Evolutionary conservation across 2,797 vertebrate species (phyloP), one percentile per base, ranked within the genome.

Genomic region (Taenioides sp.): DNA sequence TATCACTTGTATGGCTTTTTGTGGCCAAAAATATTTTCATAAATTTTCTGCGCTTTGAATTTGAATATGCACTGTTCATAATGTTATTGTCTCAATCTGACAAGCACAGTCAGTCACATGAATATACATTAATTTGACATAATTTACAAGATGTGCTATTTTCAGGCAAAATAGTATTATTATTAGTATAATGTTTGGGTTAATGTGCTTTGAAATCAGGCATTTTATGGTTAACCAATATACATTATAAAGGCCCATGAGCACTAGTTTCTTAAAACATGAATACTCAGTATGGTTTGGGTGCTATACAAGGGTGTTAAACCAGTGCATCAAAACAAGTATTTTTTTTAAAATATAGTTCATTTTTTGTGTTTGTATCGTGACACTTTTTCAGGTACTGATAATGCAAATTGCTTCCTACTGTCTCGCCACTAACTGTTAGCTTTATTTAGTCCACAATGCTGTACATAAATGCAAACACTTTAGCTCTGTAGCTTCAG

Each of bases 401-500:
- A 52, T 20, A 52, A 20, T 18, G 50, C 18, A 52, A 52, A 52
- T 18, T 4, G 20, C 49, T 50, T 16, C 14, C 14, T 49, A 49
- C 18, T 7, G 49, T 50, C 49, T 50, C 16, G 57, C 27, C 23
- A 59, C 17, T 25, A 28, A 27, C 0, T 62, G 55, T 58, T 58
- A 77, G 60, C 76, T 80, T 78, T 23, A 27, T 77, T 62, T 20
- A 63, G 60, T 4, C 20, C 18, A 62, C 2, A 62, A 62, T 2
- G 20, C 18, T 20, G 60, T 62, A 20, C 60, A 59, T 59, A 62
- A 60, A 17, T 60, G 16, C 27, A 84, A 92, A 91, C 69, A 85
- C 77, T 84, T 74, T 7, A 28, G 25, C 88, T 78, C 81, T 84
- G 79, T 80, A 85, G 80, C 81, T 91, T 85, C 87, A 84, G 76